Percentiles rank a stretch among this genome's conserved stretches.
These are phyloP conservation scores for Athetis lepigone DNA, from an alignment of 2,888 invertebrate species.

Conservation along the genomic window DNA sequence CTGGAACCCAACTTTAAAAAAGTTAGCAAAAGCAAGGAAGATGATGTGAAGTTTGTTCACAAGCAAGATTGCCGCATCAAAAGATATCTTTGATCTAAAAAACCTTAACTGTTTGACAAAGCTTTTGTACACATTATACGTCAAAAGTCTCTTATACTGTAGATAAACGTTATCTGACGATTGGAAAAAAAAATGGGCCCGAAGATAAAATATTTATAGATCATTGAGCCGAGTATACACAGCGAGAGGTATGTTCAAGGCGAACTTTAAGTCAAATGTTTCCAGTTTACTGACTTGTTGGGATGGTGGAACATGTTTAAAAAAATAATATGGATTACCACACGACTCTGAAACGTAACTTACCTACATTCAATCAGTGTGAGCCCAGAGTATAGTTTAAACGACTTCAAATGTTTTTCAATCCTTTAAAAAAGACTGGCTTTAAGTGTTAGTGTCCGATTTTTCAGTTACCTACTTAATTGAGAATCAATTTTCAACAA, in stretches of 20 bases:
- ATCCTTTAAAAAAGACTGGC: no score
- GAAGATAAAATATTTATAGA: slow-evolving; percentile 24
- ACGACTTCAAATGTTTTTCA: no score
- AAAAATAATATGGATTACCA: neutral
- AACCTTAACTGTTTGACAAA: neutral
- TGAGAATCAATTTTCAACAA: no score
- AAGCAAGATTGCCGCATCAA: no score
- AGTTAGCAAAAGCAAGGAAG: no score
- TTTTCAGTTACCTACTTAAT: no score
- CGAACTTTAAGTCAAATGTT: slow-evolving; percentile 40
- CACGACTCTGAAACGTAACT: neutral
- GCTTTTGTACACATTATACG: neutral
- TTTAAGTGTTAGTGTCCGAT: no score
- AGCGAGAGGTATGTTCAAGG: slow-evolving; percentile 20
- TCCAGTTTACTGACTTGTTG: slow-evolving; percentile 24
- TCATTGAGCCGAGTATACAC: slow-evolving; percentile 17
- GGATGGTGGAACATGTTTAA: neutral
- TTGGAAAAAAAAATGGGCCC: neutral
- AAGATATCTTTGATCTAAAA: neutral
- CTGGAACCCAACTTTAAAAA: no score
- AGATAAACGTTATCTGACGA: neutral
- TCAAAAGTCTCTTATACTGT: neutral
- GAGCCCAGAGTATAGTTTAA: no score
- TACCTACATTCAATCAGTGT: no score
- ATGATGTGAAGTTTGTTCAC: no score